These are phyloP conservation scores for Paraplagusia blochii DNA, from an alignment of 2,113 vertebrate genomes.

Conservation along the genomic window DNA sequence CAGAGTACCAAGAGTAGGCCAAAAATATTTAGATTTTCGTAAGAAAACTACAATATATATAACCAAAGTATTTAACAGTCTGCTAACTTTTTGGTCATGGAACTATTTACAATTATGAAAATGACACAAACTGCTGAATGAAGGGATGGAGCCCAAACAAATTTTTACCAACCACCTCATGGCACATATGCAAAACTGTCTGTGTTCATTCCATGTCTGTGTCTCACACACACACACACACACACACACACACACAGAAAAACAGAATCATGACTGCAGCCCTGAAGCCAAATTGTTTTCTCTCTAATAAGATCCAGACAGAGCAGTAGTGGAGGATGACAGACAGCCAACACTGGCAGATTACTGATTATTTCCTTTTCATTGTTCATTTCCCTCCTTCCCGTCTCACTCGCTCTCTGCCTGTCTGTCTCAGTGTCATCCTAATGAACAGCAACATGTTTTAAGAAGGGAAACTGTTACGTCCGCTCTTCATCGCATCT, in stretches of 20 bases:
- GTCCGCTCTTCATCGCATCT: background rate
- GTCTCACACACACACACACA: slow-evolving; percentile 3
- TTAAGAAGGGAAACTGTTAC: background rate
- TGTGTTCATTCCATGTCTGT: too few species aligned
- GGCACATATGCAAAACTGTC: too few species aligned
- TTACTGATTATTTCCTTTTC: slow-evolving; percentile 60
- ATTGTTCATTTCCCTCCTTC: slow-evolving; percentile 56
- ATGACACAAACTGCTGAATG: too few species aligned
- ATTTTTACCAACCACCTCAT: too few species aligned
- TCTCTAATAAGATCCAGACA: slow-evolving; percentile 62
- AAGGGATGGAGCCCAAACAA: too few species aligned
- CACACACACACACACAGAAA: slow-evolving; percentile 13
- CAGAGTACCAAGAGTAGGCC: too few species aligned
- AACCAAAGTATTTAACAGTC: too few species aligned
- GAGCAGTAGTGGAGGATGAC: slow-evolving; percentile 39
- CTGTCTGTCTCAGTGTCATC: slow-evolving; percentile 31
- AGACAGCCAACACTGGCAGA: slow-evolving; percentile 38
- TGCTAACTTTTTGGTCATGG: too few species aligned
- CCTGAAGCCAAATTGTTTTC: slow-evolving; percentile 37
- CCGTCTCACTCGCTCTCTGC: slow-evolving; percentile 9
- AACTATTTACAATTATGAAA: too few species aligned
- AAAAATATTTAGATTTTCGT: too few species aligned
- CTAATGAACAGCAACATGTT: slow-evolving; percentile 22
- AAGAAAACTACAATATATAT: too few species aligned
- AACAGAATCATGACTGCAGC: background rate